Percentiles rank a stretch among this genome's conserved stretches.
These are phyloP conservation scores for Heloderma charlesbogerti DNA, from an alignment of 2,113 vertebrate species.

Conservation along the genomic window DNA sequence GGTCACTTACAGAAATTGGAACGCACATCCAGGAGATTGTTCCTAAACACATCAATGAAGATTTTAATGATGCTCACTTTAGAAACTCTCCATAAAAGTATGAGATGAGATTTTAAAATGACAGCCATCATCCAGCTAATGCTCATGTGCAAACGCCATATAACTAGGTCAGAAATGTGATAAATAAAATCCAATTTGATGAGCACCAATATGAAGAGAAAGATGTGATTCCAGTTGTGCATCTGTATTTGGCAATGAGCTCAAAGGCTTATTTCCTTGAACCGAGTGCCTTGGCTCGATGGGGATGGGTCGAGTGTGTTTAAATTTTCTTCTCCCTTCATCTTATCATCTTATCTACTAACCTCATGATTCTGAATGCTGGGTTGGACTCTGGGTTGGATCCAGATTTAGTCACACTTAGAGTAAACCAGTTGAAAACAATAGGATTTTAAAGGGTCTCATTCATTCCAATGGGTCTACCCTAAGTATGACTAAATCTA, in stretches of 20 bases:
- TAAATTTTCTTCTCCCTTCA: background rate
- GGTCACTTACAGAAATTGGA: background rate
- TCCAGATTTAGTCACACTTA: too few relatives aligned
- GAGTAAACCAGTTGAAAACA: too few relatives aligned
- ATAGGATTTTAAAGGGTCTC: too few relatives aligned
- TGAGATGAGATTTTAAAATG: background rate
- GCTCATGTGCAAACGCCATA: background rate
- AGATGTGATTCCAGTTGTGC: too few relatives aligned
- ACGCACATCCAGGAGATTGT: background rate
- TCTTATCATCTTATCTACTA: too few relatives aligned
- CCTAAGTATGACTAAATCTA: too few relatives aligned
- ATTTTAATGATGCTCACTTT: background rate
- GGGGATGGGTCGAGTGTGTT: background rate
- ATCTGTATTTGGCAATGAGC: background rate
- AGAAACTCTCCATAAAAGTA: background rate
- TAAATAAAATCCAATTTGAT: background rate
- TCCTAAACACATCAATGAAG: background rate
- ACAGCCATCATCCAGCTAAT: background rate
- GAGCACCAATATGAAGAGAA: background rate
- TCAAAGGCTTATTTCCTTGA: too few relatives aligned
- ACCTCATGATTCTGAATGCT: background rate
- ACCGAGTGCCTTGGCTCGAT: background rate
- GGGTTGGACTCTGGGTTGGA: background rate
- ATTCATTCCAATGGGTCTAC: too few relatives aligned
- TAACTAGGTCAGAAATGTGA: too few relatives aligned